Conservation (phyloP, 2,113 vertebrate genomes). For the Muntiacus reevesi region DNA sequence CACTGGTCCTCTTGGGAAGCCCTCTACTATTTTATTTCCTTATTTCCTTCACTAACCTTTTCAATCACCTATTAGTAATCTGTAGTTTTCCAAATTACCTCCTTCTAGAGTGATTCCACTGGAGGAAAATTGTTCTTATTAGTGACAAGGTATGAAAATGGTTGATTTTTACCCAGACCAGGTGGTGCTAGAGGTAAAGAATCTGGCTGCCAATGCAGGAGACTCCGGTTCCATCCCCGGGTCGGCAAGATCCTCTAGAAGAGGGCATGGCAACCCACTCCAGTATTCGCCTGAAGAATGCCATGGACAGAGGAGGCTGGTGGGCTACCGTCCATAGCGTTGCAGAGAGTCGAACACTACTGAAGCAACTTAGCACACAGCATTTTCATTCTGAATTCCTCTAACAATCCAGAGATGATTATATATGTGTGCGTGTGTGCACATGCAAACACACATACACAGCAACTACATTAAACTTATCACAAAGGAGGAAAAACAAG, state of each 20-base stretch:
- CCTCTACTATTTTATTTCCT: not conserved
- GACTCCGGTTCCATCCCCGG: not conserved
- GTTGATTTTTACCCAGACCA: not conserved
- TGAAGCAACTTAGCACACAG: not conserved
- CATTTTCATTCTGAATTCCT: not conserved
- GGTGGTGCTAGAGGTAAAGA: not conserved
- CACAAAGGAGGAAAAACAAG: not conserved
- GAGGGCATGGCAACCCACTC: not conserved
- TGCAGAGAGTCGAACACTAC: not conserved
- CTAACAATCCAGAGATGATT: not conserved
- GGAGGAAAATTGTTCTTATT: not conserved
- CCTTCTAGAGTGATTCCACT: not conserved
- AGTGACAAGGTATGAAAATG: not conserved
- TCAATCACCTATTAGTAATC: not conserved
- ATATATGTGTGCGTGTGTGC: not conserved
- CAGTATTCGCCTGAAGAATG: not conserved
- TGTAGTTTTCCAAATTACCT: not conserved
- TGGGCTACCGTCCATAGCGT: not conserved
- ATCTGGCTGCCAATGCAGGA: not conserved
- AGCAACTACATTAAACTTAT: not conserved
- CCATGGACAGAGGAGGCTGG: not conserved
- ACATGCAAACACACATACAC: not conserved
- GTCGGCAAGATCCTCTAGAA: not conserved
- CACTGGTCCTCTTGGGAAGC: not conserved
- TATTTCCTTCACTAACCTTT: conserved; percentile 1